Conservation (phyloP, 1,140 invertebrate species). For the Leguminivora glycinivorella region DNA sequence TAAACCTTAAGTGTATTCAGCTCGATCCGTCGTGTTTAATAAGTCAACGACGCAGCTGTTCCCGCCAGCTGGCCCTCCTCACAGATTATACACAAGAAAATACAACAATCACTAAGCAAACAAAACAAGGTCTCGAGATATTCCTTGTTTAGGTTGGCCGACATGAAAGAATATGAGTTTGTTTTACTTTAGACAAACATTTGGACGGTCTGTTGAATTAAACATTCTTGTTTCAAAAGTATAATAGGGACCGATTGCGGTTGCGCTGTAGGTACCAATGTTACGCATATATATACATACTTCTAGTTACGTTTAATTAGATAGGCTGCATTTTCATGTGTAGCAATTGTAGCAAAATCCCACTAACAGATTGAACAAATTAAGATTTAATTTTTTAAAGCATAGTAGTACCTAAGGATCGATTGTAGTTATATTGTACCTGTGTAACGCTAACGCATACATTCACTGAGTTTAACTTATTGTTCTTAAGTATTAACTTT, state of each 20-base stretch:
- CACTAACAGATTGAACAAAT: no score
- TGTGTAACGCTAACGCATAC: no score
- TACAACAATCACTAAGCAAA: constrained; percentile 67
- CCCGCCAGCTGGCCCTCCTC: constrained; percentile 59
- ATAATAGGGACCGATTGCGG: background rate
- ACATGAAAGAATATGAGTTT: constrained; percentile 55
- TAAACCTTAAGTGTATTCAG: constrained; percentile 14
- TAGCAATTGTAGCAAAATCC: no score
- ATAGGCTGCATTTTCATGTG: no score
- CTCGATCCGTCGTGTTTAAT: constrained; percentile 18
- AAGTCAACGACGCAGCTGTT: constrained; percentile 48
- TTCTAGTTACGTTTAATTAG: no score
- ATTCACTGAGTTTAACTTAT: no score
- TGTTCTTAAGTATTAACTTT: no score
- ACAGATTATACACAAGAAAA: constrained; percentile 63
- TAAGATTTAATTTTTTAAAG: no score
- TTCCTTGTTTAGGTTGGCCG: constrained; percentile 52
- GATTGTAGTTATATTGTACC: no score
- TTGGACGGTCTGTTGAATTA: constrained; percentile 39
- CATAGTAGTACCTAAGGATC: no score
- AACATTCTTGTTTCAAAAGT: background rate
- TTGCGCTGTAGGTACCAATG: background rate
- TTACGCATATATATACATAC: background rate
- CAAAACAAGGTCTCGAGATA: constrained; percentile 57
- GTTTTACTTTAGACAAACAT: constrained; percentile 56